A percentile compares a stretch with the other conserved stretches of the same genome.
phyloP scores from a whole-genome alignment of 2,888 invertebrate genomes.

The Lacanobia wlatinum region DNA sequence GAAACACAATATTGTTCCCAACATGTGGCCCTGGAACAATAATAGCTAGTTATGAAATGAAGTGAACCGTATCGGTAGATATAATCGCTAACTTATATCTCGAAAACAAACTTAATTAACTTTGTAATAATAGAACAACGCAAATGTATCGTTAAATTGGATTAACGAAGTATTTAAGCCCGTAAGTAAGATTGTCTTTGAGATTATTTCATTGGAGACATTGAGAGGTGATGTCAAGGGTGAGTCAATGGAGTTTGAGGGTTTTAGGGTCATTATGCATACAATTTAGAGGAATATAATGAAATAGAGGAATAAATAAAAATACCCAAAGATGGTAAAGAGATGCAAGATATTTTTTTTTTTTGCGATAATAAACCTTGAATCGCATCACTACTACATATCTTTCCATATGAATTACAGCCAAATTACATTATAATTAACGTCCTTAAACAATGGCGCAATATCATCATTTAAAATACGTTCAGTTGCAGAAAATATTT shows the following conservation, averaged over 20 bases:
- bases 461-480: conserved; percentile 73
- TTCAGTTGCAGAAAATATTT: conserved; percentile 75
- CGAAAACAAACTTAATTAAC: conserved; percentile 78
- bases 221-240: conserved; percentile 23
- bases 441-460: conserved; percentile 58
- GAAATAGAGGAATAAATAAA: too few species aligned
- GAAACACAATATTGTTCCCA: conserved; percentile 44
- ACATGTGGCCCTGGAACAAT: conserved; percentile 46
- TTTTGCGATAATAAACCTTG: background rate
- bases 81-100: conserved; percentile 68
- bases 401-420: conserved; percentile 16
- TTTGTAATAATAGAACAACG: conserved; percentile 76
- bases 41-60: conserved; percentile 40
- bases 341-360: too few species aligned
- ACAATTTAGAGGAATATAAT: background rate
- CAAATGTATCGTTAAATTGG: conserved; percentile 73
- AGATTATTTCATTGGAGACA: conserved; percentile 44
- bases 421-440: conserved; percentile 58
- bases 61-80: conserved; percentile 53
- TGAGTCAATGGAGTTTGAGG: background rate
- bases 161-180: conserved; percentile 65
- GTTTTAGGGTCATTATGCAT: background rate
- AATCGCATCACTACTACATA: background rate
- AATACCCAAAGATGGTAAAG: background rate
- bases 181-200: conserved; percentile 26